A percentile compares a stretch with the other conserved stretches of the same genome.
These are phyloP conservation scores for Phyto melanocephala DNA, from an alignment of 2,888 invertebrate genomes.

Conservation along the genomic window DNA sequence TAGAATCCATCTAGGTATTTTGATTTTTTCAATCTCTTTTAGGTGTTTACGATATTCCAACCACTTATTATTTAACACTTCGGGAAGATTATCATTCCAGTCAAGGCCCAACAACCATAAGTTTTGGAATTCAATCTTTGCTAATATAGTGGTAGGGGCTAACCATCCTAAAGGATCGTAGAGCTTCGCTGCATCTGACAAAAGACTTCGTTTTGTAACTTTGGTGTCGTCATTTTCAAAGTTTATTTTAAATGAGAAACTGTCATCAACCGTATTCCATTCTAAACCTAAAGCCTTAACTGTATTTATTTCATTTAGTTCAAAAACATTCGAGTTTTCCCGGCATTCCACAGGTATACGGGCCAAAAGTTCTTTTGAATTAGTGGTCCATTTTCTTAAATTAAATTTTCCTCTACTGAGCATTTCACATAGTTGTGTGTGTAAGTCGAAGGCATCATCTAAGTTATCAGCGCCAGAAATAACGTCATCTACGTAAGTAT, in stretches of 20 bases:
- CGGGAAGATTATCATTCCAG: constrained; percentile 18
- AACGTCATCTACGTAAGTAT: constrained; percentile 36
- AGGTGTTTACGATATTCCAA: constrained; percentile 28
- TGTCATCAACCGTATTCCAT: constrained; percentile 35
- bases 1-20: constrained; percentile 42
- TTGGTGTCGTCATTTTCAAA: neutral
- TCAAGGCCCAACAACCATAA: no score
- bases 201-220: constrained; percentile 33
- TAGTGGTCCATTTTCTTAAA: constrained; percentile 53
- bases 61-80: constrained; percentile 9
- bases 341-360: constrained; percentile 28
- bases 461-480: constrained; percentile 30
- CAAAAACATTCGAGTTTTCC: constrained; percentile 18
- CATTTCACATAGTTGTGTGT: constrained; percentile 15
- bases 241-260: constrained; percentile 43
- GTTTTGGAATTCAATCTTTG: neutral
- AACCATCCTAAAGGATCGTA: neutral
- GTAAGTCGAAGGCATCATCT: constrained; percentile 19
- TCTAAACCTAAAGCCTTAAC: constrained; percentile 40
- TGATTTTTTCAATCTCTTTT: constrained; percentile 15
- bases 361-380: constrained; percentile 25
- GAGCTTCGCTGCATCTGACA: constrained; percentile 26
- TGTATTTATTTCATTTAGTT: constrained; percentile 37
- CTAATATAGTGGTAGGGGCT: neutral
- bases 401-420: constrained; percentile 35